These are phyloP conservation scores for Rhinopithecus roxellana DNA, from an alignment of 2,113 vertebrate genomes.

Conservation along the genomic window DNA sequence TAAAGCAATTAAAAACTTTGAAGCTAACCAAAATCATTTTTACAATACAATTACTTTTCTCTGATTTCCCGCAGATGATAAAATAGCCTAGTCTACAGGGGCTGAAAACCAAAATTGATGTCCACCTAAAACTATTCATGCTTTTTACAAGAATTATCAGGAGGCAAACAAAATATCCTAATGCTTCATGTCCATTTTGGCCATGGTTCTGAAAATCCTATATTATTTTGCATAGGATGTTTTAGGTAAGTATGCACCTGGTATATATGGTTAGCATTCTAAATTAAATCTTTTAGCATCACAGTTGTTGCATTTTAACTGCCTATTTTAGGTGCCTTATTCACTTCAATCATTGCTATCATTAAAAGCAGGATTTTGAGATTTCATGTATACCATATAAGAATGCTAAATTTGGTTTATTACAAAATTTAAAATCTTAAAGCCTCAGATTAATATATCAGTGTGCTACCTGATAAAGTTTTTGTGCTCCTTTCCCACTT, in stretches of 20 bases:
- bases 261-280: conserved; percentile 51
- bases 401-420: neutral
- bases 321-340: conserved; percentile 21
- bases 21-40: conserved; percentile 61
- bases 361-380: conserved; percentile 10
- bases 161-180: conserved; percentile 24
- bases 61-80: conserved; percentile 52
- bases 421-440: neutral
- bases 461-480: neutral
- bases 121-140: conserved; percentile 30
- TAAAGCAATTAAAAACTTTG: conserved; percentile 55
- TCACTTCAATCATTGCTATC: neutral
- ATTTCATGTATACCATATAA: neutral
- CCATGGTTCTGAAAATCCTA: neutral
- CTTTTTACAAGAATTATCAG: conserved; percentile 34
- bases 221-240: neutral
- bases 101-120: conserved; percentile 44
- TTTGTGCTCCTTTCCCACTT: neutral
- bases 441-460: neutral
- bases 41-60: conserved; percentile 57
- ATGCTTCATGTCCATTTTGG: neutral
- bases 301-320: conserved; percentile 46
- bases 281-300: conserved; percentile 58
- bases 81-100: conserved; percentile 36
- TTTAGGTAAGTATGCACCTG: conserved; percentile 44